Evolutionary conservation across 2,113 vertebrate species (phyloP), one percentile per base, ranked within the genome.

Genomic region (Atractosteus spatula): DNA sequence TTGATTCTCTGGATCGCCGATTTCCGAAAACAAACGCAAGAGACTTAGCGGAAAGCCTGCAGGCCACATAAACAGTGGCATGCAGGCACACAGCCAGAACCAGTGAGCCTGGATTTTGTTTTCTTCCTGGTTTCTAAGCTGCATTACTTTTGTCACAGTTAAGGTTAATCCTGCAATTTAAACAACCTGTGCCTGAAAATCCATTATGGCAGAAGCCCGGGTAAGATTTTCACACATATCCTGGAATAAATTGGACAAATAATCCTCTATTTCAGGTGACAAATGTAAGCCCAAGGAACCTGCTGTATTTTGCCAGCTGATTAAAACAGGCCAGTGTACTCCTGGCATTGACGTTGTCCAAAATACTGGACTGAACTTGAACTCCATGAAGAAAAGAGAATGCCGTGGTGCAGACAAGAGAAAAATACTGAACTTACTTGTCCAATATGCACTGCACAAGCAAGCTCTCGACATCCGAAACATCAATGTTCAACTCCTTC

Each of bases 371-470:
- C 17, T 10, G 72, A 3, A 57, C 3, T 61, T 5, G 3, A 61
- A n/a, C 63, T 7, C 0, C 14, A 42, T 29, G 3, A 7, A 66
- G 1, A 17, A 5, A 62, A 57, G 10, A 65, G 11, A 45, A 4
- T 5, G 11, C 13, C 8, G 44, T 41, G 12, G 55, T 41, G 29
- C 57, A 2, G 7, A 8, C 5, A 71, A 41, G 43, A 0, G 7
- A 59, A 8, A 59, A 75, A 13, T 64, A 74, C 44, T 3, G 74
- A 72, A 97, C 97, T 78, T 94, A 99, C 97, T 99, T 98, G 92
- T 99, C 96, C 92, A 99, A 91, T 92, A 97, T 99, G 89, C 97
- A 99, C 91, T 98, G 97, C 80, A 99, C 97, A 89, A 99, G 94
- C 91, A 99, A 94, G 91, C 97, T 99, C 89, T 99, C 96, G 92